Evolutionary conservation across 2,888 invertebrate genomes (phyloP).

Genomic region (Drosophila flavopinicola): DNA sequence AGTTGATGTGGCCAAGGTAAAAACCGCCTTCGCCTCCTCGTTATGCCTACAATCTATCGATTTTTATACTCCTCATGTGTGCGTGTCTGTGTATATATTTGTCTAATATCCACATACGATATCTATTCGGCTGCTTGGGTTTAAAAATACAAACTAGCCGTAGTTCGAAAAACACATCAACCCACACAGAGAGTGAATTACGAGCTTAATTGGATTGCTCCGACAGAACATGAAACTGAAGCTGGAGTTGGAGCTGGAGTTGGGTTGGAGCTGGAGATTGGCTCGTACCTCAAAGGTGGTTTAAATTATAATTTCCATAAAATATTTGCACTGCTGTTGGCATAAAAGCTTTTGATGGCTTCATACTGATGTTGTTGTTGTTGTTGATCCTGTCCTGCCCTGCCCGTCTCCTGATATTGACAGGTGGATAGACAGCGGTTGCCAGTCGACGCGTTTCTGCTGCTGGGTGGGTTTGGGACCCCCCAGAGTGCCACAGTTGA

Average conservation of each 20-base stretch:
- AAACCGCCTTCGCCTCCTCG: slow-evolving; percentile 41
- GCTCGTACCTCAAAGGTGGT: slow-evolving; percentile 21
- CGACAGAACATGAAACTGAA: slow-evolving; percentile 15
- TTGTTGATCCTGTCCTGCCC: slow-evolving; percentile 50
- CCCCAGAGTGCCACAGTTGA: slow-evolving; percentile 46
- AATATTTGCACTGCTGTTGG: slow-evolving; percentile 41
- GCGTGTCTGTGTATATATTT: slow-evolving; percentile 29
- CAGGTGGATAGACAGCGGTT: slow-evolving; percentile 70
- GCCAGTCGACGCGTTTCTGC: slow-evolving; percentile 18
- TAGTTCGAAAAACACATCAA: slow-evolving; percentile 17
- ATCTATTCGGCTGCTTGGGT: slow-evolving; percentile 13
- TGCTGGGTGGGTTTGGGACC: slow-evolving; percentile 13
- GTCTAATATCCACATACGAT: slow-evolving; percentile 40
- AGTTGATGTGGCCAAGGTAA: slow-evolving; percentile 61
- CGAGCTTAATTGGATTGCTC: slow-evolving; percentile 66
- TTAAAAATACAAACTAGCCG: slow-evolving; percentile 35
- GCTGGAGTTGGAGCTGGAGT: slow-evolving; percentile 25
- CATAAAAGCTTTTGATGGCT: slow-evolving; percentile 30
- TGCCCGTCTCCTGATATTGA: slow-evolving; percentile 59
- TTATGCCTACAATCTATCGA: slow-evolving; percentile 64
- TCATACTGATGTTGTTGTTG: slow-evolving; percentile 24
- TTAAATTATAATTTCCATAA: slow-evolving; percentile 55
- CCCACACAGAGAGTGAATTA: slow-evolving; percentile 1
- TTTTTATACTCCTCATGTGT: slow-evolving; percentile 56
- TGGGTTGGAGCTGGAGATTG: slow-evolving; percentile 25